Evolutionary conservation across 2,113 vertebrate genomes (phyloP).

Genomic region (Illadopsis cleaveri): DNA sequence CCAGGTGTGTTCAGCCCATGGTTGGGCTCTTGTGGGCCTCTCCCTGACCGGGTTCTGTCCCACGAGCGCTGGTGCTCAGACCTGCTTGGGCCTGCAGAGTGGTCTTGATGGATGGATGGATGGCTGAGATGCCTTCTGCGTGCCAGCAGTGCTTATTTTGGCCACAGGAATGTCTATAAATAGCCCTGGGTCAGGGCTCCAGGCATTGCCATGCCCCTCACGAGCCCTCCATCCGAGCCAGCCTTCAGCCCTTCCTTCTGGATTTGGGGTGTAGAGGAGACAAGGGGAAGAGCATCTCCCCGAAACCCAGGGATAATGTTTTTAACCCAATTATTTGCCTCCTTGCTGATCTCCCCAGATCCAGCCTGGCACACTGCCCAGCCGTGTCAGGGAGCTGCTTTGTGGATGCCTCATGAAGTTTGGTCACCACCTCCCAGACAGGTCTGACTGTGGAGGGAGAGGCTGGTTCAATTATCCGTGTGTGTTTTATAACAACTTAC

Average conservation of each 20-base stretch:
- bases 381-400: not conserved
- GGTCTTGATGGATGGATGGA: not conserved
- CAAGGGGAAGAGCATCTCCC: not conserved
- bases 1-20: not conserved
- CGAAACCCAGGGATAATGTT: not conserved
- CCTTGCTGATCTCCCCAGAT: not conserved
- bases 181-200: not conserved
- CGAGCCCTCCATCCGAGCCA: rapidly evolving
- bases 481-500: not conserved
- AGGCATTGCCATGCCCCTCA: rapidly evolving
- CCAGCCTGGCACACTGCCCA: not conserved
- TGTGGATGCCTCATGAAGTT: not conserved
- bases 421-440: slow-evolving; percentile 6
- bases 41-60: not conserved
- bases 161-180: slow-evolving; percentile 31
- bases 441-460: not conserved
- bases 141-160: not conserved
- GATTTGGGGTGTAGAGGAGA: not conserved
- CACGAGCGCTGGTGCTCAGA: rapidly evolving
- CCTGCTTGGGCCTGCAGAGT: rapidly evolving
- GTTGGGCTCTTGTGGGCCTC: not conserved
- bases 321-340: not conserved
- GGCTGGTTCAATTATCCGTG: not conserved
- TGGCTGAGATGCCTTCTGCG: not conserved
- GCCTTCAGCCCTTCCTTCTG: not conserved